Base-by-base conservation (phyloP, 35 echinoderm and acorn worm genomes). In the Lytechinus pictus region DNA sequence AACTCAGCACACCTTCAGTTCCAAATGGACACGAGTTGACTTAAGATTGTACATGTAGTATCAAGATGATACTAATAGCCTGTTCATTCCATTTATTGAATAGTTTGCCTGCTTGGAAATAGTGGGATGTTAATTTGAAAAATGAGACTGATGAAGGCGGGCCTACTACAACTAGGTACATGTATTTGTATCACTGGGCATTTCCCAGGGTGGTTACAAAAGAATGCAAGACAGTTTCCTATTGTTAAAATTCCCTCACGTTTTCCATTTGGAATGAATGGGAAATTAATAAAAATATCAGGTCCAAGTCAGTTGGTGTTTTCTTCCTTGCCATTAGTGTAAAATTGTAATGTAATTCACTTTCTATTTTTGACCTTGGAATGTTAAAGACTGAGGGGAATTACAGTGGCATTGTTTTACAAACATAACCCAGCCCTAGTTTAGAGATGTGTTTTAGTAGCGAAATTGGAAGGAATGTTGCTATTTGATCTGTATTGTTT, bases 231-330 rank as follows among this genome's bases (percentile, higher is more conserved):
- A 71, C 13, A 7, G 66, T 6, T 24, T 79, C 66, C 66, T 79
- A 79, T 79, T 79, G 66, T 79, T 79, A 6, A 79, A 79, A 79
- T 79, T 79, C 66, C 66, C n/a, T 79, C 66, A 79, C 66, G 66
- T 79, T 79, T 79, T 79, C 66, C 66, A 19, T 58, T 79, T 79
- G 66, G 19, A 79, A 79, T 79, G 21, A 79, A 79, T 16, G n/a
- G n/a, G 16, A n/a, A 24, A 24, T 16, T 7, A 79, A 6, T 4
- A 79, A 79, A 24, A 24, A 79, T 24, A 71, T 71, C 8, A 1
- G 66, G 66, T 79, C 66, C 4, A n/a, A 7, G 66, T 0, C 21
- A 79, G 6, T 79, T 7, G 21, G 66, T 58, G 9, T 16, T 60
- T 60, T 16, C 57, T 10, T 10, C 10, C 16, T 10, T 60, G 57